Base-by-base conservation (phyloP, 1,140 invertebrate species). In the Pogonomyrmex californicus region DNA sequence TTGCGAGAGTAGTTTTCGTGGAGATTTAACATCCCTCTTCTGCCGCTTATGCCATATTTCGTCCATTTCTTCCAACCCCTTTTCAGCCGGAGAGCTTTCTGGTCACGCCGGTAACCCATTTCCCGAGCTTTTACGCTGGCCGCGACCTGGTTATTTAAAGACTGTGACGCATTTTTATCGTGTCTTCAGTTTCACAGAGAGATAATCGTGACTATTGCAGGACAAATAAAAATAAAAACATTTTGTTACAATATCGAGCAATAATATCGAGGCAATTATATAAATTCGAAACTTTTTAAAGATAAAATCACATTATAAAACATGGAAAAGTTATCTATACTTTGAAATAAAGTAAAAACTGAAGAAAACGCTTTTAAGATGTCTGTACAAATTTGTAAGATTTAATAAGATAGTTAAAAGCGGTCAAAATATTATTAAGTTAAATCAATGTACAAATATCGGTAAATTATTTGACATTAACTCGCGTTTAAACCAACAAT, bases 71-170 rank as follows among this genome's bases (percentile, higher is more conserved):
- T 63, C 47, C 49, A 66, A 51, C 41, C 33, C 49, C 56, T 76
- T 89, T 85, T 33, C 17, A 86, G 7, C 17, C 5, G 23, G 33
- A 17, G 38, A 49, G 60, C 41, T 87, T 86, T 87, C 89, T 70
- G 41, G 47, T 90, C 86, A 88, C 86, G 75, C 33, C n/a, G 36
- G 71, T 78, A 82, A 79, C 70, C 65, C 56, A 89, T 66, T 78
- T 85, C 60, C 54, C 60, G 58, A 83, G 44, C 70, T 73, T 88
- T 76, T 73, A 58, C 12, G 41, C 44, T 75, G n/a, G 63, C 60
- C 30, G 38, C 17, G 62, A 86, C 60, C 76, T 76, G 30, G 51
- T 36, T 58, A 81, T 54, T 68, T 85, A 70, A 58, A 68, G 10
- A 66, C 38, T 51, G 33, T 17, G 49, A 73, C 30, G 41, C 38